A percentile compares a stretch with the other conserved stretches of the same genome.
Conservation (phyloP, 1,140 invertebrate genomes). For the Theocolax elegans region DNA sequence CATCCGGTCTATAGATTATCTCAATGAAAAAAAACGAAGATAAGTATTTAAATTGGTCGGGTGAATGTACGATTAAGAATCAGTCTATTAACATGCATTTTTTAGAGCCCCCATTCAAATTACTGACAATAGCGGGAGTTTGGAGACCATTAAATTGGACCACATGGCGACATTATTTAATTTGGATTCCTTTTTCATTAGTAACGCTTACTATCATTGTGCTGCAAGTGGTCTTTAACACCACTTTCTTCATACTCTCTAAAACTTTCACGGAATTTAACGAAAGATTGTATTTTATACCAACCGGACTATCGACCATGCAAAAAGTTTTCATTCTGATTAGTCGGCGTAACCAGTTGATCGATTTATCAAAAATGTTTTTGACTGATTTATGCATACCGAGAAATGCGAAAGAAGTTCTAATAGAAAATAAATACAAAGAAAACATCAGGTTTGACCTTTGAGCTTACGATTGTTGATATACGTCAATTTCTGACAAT, state of each 20-base stretch:
- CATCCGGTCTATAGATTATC: too few species aligned
- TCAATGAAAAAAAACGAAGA: too few species aligned
- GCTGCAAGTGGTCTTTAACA: background rate
- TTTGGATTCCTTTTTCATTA: background rate
- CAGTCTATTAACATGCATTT: too few species aligned
- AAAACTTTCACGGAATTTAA: constrained; percentile 8
- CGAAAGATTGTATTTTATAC: constrained; percentile 22
- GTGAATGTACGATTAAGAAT: too few species aligned
- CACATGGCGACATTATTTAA: background rate
- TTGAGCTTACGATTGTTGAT: too few species aligned
- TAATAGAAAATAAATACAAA: constrained; percentile 13
- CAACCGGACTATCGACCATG: background rate
- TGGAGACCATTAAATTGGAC: constrained; percentile 13
- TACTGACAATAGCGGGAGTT: constrained; percentile 1
- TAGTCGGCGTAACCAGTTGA: background rate
- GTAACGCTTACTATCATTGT: too few species aligned
- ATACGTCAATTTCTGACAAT: too few species aligned
- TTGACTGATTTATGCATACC: constrained; percentile 5
- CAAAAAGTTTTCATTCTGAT: constrained; percentile 16
- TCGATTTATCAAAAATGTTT: background rate
- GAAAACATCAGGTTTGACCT: constrained; percentile 17
- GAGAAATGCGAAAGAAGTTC: background rate
- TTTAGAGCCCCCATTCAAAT: constrained; percentile 1
- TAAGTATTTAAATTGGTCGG: too few species aligned
- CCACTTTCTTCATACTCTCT: background rate